phyloP scores from a whole-genome alignment of 2,888 invertebrate species.

The Acanthacorydalis orientalis region DNA sequence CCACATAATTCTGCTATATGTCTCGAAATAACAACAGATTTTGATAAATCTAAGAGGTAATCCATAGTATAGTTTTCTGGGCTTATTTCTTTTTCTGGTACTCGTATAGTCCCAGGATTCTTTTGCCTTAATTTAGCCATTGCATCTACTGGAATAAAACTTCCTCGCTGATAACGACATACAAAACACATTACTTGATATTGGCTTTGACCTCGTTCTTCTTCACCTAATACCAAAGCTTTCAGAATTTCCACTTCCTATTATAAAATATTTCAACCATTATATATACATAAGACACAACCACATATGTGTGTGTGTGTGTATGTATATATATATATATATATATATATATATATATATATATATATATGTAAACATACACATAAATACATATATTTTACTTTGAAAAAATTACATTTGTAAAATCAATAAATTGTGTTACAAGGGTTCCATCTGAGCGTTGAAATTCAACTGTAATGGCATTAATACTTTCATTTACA shows the following conservation, averaged over 20 bases:
- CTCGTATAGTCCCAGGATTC: constrained; percentile 41
- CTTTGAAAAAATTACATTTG: constrained; percentile 55
- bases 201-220: constrained; percentile 77
- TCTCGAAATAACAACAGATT: constrained; percentile 50
- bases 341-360: constrained; percentile 2
- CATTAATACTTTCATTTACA: constrained; percentile 80
- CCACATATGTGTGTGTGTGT: not conserved
- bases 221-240: constrained; percentile 76
- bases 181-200: constrained; percentile 86
- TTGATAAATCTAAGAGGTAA: constrained; percentile 54
- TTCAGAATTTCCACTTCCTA: constrained; percentile 89
- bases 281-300: not conserved
- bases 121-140: constrained; percentile 89
- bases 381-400: not conserved
- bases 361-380: too few species aligned
- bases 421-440: constrained; percentile 85
- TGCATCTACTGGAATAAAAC: constrained; percentile 90
- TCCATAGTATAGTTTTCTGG: constrained; percentile 73
- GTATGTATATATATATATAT: not conserved
- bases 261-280: constrained; percentile 14
- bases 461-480: constrained; percentile 76
- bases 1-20: constrained; percentile 61
- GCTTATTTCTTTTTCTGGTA: constrained; percentile 80
- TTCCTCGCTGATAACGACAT: constrained; percentile 75
- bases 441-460: constrained; percentile 81